These are phyloP conservation scores for Scleropages formosus DNA, from an alignment of 2,797 vertebrate species.

Conservation along the genomic window DNA sequence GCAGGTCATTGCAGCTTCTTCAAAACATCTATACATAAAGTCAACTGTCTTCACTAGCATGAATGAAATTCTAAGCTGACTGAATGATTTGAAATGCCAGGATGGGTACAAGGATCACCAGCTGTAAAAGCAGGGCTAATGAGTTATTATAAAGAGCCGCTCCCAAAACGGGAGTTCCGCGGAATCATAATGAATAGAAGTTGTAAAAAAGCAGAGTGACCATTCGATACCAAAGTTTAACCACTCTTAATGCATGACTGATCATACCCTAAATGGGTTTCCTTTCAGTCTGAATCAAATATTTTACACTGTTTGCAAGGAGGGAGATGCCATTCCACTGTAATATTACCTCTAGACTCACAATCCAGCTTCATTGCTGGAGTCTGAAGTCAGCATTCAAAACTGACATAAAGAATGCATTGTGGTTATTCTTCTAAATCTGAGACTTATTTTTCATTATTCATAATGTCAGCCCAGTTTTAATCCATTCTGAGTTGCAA, in stretches of 20 bases:
- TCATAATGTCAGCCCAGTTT: not conserved
- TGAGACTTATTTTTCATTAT: not conserved
- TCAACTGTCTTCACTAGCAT: too few relatives aligned
- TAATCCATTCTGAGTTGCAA: not conserved
- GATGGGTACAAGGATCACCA: too few relatives aligned
- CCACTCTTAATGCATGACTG: not conserved
- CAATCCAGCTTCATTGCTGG: not conserved
- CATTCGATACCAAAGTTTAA: not conserved
- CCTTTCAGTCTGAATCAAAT: not conserved
- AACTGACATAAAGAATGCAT: slow-evolving; percentile 5
- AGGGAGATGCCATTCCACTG: not conserved
- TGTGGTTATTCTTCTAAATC: not conserved
- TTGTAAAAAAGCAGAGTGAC: not conserved
- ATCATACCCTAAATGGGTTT: not conserved
- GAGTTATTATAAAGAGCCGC: too few relatives aligned
- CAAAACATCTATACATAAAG: too few relatives aligned
- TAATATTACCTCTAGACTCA: slow-evolving; percentile 15
- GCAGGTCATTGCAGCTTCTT: too few relatives aligned
- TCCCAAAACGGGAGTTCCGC: not conserved
- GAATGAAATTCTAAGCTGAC: too few relatives aligned
- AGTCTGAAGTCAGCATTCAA: not conserved
- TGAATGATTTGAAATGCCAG: too few relatives aligned
- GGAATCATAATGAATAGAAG: slow-evolving; percentile 6
- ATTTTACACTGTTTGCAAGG: not conserved
- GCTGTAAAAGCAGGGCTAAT: too few relatives aligned